These are phyloP conservation scores for Megathymus violae DNA, from an alignment of 1,140 invertebrate genomes.

Conservation along the genomic window DNA sequence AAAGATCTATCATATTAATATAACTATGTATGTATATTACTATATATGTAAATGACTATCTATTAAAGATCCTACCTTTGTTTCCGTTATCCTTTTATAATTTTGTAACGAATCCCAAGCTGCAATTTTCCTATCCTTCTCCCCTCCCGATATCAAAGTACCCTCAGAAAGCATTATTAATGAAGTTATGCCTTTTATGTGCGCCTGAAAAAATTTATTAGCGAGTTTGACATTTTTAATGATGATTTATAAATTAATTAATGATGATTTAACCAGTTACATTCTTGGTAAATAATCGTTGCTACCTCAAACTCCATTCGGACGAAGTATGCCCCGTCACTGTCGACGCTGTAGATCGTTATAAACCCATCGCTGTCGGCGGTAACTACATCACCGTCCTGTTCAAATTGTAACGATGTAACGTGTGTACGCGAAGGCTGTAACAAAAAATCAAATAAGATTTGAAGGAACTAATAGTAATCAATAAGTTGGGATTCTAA, in stretches of 20 bases:
- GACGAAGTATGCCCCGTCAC: slow-evolving; percentile 94
- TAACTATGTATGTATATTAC: too few relatives aligned
- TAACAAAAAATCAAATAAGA: slow-evolving; percentile 46
- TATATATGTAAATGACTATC: too few relatives aligned
- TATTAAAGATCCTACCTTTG: too few relatives aligned
- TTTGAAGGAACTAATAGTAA: too few relatives aligned
- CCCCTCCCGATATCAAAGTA: slow-evolving; percentile 94
- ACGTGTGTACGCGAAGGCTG: slow-evolving; percentile 92
- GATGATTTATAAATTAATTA: too few relatives aligned
- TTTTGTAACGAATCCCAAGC: slow-evolving; percentile 96
- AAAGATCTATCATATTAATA: too few relatives aligned
- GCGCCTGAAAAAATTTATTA: slow-evolving; percentile 85
- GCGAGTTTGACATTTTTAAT: too few relatives aligned
- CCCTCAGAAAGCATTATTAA: slow-evolving; percentile 95
- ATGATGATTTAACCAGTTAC: too few relatives aligned
- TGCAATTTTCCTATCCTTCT: slow-evolving; percentile 94
- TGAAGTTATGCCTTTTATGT: slow-evolving; percentile 93
- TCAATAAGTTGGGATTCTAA: too few relatives aligned
- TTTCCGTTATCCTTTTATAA: slow-evolving; percentile 95
- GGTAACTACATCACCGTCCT: slow-evolving; percentile 96
- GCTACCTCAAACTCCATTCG: slow-evolving; percentile 92
- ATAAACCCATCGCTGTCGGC: slow-evolving; percentile 97
- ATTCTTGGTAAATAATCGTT: too few relatives aligned
- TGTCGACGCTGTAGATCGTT: slow-evolving; percentile 95
- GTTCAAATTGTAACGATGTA: slow-evolving; percentile 94